A percentile compares a stretch with the other conserved stretches of the same genome.
Conservation (phyloP, 2,113 vertebrate genomes). For the Mohoua ochrocephala region DNA sequence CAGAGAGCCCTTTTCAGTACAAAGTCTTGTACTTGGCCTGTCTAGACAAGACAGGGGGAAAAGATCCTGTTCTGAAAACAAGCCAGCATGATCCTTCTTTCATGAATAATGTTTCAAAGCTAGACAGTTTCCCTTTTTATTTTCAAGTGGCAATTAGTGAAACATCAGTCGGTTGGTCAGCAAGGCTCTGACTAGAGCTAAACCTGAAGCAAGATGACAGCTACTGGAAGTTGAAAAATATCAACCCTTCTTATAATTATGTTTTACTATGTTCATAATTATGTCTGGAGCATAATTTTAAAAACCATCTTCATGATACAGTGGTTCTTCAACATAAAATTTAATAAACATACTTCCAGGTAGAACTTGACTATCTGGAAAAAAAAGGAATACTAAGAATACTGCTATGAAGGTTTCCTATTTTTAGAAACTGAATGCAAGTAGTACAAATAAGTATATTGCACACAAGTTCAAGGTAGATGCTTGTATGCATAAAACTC, state of each 20-base stretch:
- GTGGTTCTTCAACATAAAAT: background rate
- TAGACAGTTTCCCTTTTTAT: constrained; percentile 33
- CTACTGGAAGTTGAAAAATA: background rate
- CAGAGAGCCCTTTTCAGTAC: constrained; percentile 62
- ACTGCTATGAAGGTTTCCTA: background rate
- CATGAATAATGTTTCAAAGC: constrained; percentile 52
- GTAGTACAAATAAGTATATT: background rate
- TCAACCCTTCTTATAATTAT: background rate
- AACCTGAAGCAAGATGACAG: background rate
- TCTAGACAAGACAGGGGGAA: constrained; percentile 64
- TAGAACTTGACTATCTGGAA: background rate
- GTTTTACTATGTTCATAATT: background rate
- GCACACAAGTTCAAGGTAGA: background rate
- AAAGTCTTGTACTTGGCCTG: constrained; percentile 69
- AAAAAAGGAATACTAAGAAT: background rate
- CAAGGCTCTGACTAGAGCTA: background rate
- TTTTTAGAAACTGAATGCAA: background rate
- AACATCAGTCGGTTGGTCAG: constrained; percentile 50
- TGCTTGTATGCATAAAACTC: background rate
- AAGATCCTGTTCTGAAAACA: constrained; percentile 66
- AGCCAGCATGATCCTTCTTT: constrained; percentile 64
- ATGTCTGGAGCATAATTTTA: background rate
- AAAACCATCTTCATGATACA: background rate
- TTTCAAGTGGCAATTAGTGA: constrained; percentile 74
- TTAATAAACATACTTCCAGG: background rate